These are phyloP conservation scores for Illadopsis cleaveri DNA, from an alignment of 2,113 vertebrate species.

Conservation along the genomic window DNA sequence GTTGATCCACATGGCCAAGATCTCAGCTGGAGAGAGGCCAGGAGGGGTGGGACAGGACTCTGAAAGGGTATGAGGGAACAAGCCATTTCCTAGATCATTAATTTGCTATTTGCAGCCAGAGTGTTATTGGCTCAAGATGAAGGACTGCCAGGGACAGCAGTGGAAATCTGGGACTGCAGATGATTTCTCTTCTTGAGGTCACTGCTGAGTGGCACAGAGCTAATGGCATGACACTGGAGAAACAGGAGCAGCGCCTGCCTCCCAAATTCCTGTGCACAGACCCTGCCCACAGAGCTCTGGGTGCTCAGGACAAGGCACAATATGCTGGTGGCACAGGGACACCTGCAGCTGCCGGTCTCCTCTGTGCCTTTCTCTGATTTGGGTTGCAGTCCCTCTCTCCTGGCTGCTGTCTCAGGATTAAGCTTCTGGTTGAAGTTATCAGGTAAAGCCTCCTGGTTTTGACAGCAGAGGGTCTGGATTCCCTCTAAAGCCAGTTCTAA, in stretches of 20 bases:
- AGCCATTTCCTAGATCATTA: conserved; percentile 15
- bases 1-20: not conserved
- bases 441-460: not conserved
- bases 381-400: not conserved
- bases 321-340: not conserved
- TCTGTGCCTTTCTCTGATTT: not conserved
- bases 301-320: not conserved
- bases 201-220: not conserved
- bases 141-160: not conserved
- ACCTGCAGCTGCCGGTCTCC: not conserved
- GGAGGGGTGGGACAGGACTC: not conserved
- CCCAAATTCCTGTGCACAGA: not conserved
- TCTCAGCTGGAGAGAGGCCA: not conserved
- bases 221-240: not conserved
- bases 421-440: not conserved
- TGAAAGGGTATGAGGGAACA: not conserved
- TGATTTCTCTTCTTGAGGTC: not conserved
- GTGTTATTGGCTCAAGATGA: not conserved
- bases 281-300: accelerated
- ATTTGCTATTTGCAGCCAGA: not conserved
- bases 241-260: not conserved
- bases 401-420: not conserved
- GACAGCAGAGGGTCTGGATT: not conserved
- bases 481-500: not conserved
- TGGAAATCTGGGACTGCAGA: conserved; percentile 9